Evolutionary conservation across 2,888 invertebrate genomes (phyloP).

Genomic region (Heteromyza rotundicornis): DNA sequence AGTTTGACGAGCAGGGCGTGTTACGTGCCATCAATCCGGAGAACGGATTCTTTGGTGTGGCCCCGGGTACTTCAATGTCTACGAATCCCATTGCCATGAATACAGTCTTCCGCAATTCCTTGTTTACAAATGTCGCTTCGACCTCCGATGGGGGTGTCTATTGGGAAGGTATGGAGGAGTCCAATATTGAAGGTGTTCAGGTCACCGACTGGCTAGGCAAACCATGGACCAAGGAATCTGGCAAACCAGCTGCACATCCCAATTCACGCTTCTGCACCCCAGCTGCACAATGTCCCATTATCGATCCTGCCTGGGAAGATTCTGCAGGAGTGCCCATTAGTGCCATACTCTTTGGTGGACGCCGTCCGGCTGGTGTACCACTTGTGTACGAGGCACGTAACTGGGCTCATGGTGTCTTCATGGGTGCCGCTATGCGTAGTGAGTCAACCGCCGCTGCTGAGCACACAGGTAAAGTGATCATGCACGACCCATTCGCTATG

Average conservation of each 20-base stretch:
- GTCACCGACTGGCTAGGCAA: constrained; percentile 86
- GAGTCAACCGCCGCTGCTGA: constrained; percentile 99
- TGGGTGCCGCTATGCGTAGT: constrained; percentile 93
- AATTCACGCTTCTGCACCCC: constrained; percentile 98
- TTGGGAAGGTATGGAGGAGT: constrained; percentile 98
- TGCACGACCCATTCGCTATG: constrained; percentile 99
- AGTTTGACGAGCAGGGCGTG: constrained; percentile 83
- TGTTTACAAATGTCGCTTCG: constrained; percentile 97
- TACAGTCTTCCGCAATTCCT: constrained; percentile 87
- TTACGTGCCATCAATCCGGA: constrained; percentile 97
- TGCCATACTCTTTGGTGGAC: constrained; percentile 95
- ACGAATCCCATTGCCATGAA: constrained; percentile 98
- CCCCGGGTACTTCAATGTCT: constrained; percentile 87
- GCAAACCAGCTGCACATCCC: constrained; percentile 90
- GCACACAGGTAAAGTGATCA: constrained; percentile 85
- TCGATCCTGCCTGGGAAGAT: constrained; percentile 91
- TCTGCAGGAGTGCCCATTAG: constrained; percentile 93
- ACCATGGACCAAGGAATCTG: constrained; percentile 70
- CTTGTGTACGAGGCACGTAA: constrained; percentile 88
- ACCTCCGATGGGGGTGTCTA: constrained; percentile 95
- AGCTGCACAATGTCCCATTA: constrained; percentile 93
- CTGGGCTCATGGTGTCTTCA: constrained; percentile 96
- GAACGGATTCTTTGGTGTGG: constrained; percentile 98
- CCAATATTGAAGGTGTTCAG: constrained; percentile 66
- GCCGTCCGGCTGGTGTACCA: constrained; percentile 92